These are phyloP conservation scores for Grus americana DNA, from an alignment of 2,113 vertebrate genomes.

Conservation along the genomic window DNA sequence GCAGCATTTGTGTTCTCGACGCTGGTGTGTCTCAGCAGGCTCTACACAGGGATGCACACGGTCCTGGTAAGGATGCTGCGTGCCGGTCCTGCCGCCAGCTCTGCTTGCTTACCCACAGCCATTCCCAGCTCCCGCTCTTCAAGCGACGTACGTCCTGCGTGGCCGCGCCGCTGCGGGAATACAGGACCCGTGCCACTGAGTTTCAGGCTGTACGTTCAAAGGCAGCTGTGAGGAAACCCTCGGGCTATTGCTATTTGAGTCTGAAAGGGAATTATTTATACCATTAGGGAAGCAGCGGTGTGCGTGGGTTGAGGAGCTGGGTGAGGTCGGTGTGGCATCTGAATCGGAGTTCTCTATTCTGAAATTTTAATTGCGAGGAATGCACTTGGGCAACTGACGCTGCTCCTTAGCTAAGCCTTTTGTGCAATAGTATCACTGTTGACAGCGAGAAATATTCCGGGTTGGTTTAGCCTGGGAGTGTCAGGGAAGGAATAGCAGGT, in stretches of 20 bases:
- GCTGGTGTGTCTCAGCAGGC: constrained; percentile 91
- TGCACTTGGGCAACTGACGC: background rate
- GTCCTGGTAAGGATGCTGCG: constrained; percentile 84
- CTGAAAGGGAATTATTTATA: background rate
- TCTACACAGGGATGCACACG: constrained; percentile 97
- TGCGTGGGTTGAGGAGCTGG: background rate
- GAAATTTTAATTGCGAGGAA: background rate
- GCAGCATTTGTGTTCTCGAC: constrained; percentile 81
- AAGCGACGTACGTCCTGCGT: rapidly evolving
- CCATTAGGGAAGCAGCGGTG: rapidly evolving
- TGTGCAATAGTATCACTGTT: constrained; percentile 29
- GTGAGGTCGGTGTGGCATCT: background rate
- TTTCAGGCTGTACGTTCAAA: background rate
- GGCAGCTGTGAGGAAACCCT: background rate
- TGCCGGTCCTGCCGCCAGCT: background rate
- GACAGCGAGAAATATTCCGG: background rate
- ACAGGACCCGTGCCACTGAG: rapidly evolving
- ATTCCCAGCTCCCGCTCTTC: background rate
- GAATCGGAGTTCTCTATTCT: background rate
- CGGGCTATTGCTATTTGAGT: background rate
- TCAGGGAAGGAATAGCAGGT: background rate
- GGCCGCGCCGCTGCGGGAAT: rapidly evolving
- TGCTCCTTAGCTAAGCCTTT: background rate
- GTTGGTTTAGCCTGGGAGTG: background rate
- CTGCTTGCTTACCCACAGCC: background rate